Percentiles rank a stretch among this genome's conserved stretches.
Evolutionary conservation across 2,113 vertebrate species (phyloP).

Genomic region (Trematocara zebra): DNA sequence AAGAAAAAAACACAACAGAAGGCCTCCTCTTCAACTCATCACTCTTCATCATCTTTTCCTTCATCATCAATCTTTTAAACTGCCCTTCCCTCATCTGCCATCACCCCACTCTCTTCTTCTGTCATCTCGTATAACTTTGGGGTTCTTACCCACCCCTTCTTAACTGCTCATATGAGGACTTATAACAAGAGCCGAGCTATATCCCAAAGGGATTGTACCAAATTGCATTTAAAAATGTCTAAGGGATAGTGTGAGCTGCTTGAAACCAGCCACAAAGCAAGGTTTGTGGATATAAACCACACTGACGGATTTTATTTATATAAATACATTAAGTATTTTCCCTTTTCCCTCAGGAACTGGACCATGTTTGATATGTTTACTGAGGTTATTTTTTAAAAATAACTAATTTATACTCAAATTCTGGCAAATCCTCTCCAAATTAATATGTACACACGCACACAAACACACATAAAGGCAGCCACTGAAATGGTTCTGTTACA

Average conservation of each 20-base stretch:
- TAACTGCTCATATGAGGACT: conserved; percentile 25
- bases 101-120: conserved; percentile 30
- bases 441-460: not conserved
- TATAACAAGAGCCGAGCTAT: conserved; percentile 13
- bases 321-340: not conserved
- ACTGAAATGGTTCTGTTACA: not conserved
- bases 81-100: conserved; percentile 40
- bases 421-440: not conserved
- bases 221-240: conserved; percentile 25
- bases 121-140: conserved; percentile 36
- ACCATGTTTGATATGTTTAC: not conserved
- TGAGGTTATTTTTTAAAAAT: not conserved
- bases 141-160: conserved; percentile 21
- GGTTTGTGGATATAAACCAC: not conserved
- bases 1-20: not conserved
- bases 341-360: not conserved
- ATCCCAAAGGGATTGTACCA: not conserved
- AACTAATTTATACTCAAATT: not conserved
- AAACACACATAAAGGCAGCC: not conserved
- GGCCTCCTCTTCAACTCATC: conserved; percentile 31
- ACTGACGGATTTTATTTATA: not conserved
- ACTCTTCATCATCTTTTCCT: conserved; percentile 39
- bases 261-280: not conserved
- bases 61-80: conserved; percentile 54
- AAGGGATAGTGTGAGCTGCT: not conserved